Conservation (phyloP, 2,797 vertebrate genomes). For the Brachyalestes nurse region DNA sequence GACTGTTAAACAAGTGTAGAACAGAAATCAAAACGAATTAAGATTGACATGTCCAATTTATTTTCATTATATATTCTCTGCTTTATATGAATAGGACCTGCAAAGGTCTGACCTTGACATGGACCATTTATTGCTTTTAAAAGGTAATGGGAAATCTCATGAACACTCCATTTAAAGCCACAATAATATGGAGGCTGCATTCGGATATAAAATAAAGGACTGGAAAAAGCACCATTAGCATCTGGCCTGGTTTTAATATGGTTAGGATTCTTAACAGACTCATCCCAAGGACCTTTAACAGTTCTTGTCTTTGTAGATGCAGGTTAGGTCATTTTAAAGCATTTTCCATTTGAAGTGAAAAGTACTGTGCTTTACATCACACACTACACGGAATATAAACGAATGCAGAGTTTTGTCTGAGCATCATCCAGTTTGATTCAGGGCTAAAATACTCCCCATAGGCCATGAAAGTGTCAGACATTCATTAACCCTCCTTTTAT, state of each 20-base stretch:
- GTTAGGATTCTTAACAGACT: not conserved
- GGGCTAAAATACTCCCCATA: not conserved
- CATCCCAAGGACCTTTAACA: not conserved
- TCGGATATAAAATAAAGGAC: not conserved
- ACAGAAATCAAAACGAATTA: not conserved
- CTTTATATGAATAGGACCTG: not conserved
- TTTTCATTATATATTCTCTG: not conserved
- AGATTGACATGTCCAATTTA: no score
- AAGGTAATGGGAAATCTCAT: not conserved
- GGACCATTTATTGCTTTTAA: not conserved
- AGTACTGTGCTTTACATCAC: not conserved
- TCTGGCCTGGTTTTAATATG: not conserved
- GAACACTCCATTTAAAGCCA: not conserved
- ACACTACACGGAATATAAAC: not conserved
- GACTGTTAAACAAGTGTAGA: not conserved
- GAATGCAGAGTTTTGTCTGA: not conserved
- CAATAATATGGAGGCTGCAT: not conserved
- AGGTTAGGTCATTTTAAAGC: not conserved
- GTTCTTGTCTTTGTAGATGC: not conserved
- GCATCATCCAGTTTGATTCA: not conserved
- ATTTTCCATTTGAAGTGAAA: not conserved
- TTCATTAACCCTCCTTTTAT: no score
- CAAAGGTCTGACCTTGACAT: not conserved
- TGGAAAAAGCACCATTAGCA: not conserved
- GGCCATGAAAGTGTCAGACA: not conserved